Evolutionary conservation across 2,888 invertebrate genomes (phyloP), one percentile per base, ranked within the genome.

Genomic region (Troides aeacus): DNA sequence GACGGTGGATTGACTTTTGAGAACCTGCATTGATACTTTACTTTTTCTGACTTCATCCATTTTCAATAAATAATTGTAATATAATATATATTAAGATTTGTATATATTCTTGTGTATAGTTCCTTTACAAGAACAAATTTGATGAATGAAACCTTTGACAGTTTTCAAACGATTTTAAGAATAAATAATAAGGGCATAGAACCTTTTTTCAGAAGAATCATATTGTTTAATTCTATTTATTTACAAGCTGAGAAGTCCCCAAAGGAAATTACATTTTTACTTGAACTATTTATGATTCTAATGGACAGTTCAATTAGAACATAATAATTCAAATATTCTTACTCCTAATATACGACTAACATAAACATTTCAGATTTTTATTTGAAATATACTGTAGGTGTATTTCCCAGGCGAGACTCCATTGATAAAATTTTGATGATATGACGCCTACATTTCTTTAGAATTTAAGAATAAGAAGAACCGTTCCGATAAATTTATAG

Each of bases 41-140:
- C 81, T 84, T 71, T 84, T 83, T 30, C 73, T 81, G 1, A 42
- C 2, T 5, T 79, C 81, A 8, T 70, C 71, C 75, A 77, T 76
- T 53, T 68, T 73, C 7, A 24, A 50, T 1, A 24, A 62, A 39
- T n/a, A 36, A 60, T 18, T 10, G 6, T 24, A 60, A 36, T 36
- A 36, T 6, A 36, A 62, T 7, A 7, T 21, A 21, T 62, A 17
- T 53, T n/a, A 53, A n/a, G n/a, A 53, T 53, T 53, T 30, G 0
- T 62, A 46, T 23, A 21, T 53, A n/a, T 18, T n/a, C n/a, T 1
- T n/a, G 12, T 21, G 10, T 24, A 62, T n/a, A 62, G 24, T 36
- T 24, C 30, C 12, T 21, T 23, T 12, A 12, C 23, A 23, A 23
- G 18, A 8, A 30, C 18, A 30, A 36, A 60, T 60, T 36, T 60